Conservation (phyloP, 2,797 vertebrate genomes). For the Myotis pilosus region DNA sequence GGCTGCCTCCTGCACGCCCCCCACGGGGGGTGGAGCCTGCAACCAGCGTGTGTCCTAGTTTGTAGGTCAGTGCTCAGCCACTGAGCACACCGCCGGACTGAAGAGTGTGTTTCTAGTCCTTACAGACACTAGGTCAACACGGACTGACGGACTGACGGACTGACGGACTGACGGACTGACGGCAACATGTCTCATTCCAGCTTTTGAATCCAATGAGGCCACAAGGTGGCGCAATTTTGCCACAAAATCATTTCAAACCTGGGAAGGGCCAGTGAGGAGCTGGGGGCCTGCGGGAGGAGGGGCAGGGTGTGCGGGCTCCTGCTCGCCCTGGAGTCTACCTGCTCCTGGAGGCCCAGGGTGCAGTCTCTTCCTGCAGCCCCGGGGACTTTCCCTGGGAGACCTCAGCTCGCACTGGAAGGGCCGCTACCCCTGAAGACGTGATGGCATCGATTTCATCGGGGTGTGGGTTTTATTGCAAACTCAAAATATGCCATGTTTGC, state of each 20-base stretch:
- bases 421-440: neutral
- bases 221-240: neutral
- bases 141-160: too few relatives aligned
- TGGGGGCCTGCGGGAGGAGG: neutral
- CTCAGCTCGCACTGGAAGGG: too few relatives aligned
- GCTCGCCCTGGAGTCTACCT: accelerated
- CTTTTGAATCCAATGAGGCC: neutral
- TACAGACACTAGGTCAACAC: too few relatives aligned
- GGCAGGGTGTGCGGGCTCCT: neutral
- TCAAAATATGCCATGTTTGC: neutral
- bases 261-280: accelerated
- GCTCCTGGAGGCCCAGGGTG: neutral
- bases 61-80: too few relatives aligned
- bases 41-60: too few relatives aligned
- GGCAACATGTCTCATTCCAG: accelerated
- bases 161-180: accelerated
- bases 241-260: neutral
- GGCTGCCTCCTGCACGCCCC: too few relatives aligned
- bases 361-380: neutral
- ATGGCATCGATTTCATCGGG: accelerated
- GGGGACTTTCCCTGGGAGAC: neutral
- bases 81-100: too few relatives aligned
- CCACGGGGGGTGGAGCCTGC: too few relatives aligned
- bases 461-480: neutral
- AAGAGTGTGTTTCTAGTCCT: neutral